phyloP scores from a whole-genome alignment of 1,140 invertebrate genomes.

The Drosophila pandora region DNA sequence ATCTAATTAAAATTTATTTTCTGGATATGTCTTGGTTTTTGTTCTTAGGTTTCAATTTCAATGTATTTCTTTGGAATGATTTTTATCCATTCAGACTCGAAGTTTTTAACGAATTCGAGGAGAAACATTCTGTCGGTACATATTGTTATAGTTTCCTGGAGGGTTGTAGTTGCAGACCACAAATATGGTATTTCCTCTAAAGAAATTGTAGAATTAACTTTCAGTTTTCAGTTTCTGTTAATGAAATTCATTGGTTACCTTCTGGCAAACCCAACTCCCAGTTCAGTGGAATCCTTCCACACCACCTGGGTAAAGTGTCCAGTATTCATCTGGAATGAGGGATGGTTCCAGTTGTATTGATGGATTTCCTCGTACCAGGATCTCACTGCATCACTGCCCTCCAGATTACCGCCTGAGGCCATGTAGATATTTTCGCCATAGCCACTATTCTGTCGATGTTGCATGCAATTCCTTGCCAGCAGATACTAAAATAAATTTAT shows the following conservation, averaged over 20 bases:
- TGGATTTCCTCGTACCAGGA: slow-evolving; percentile 87
- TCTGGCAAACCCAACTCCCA: slow-evolving; percentile 90
- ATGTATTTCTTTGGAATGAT: slow-evolving; percentile 4
- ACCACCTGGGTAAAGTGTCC: slow-evolving; percentile 90
- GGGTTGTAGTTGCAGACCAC: slow-evolving; percentile 77
- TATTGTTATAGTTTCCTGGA: slow-evolving; percentile 62
- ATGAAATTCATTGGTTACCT: slow-evolving; percentile 49
- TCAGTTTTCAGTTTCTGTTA: too few species aligned
- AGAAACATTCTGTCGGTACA: slow-evolving; percentile 55
- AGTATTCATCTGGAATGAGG: slow-evolving; percentile 87
- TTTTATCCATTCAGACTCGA: neutral
- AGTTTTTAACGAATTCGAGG: slow-evolving; percentile 20
- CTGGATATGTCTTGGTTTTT: neutral
- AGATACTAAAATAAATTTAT: slow-evolving; percentile 30
- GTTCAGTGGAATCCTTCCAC: slow-evolving; percentile 88
- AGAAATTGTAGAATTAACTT: neutral
- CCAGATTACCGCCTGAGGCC: slow-evolving; percentile 85
- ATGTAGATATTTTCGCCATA: slow-evolving; percentile 94
- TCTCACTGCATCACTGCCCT: slow-evolving; percentile 85
- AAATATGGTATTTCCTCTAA: slow-evolving; percentile 56
- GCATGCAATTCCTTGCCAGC: slow-evolving; percentile 47
- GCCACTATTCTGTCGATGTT: slow-evolving; percentile 89
- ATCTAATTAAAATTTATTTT: neutral
- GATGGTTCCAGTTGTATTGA: slow-evolving; percentile 85
- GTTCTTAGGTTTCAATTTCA: neutral